phyloP scores from a whole-genome alignment of 2,113 vertebrate genomes.

The Platichthys flesus region DNA sequence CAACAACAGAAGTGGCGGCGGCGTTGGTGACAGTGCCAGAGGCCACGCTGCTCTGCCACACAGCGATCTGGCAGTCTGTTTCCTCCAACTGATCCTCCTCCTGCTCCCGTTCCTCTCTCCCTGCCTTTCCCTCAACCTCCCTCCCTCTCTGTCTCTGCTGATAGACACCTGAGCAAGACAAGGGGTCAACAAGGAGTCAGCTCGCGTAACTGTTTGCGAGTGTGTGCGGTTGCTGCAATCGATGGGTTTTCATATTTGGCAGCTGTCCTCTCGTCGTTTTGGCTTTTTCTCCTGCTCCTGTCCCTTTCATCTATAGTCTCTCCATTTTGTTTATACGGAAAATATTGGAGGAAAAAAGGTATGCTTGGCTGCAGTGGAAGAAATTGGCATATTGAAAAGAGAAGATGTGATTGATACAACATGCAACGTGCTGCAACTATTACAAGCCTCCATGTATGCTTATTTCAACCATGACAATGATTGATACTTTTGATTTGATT shows the following conservation, averaged over 20 bases:
- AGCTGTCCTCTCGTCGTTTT: slow-evolving; percentile 14
- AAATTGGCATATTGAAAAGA: not conserved
- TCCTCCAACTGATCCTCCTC: slow-evolving; percentile 21
- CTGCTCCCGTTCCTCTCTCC: not conserved
- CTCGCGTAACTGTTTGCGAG: not conserved
- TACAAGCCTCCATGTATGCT: no score
- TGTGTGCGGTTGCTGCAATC: slow-evolving; percentile 3
- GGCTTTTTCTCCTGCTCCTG: not conserved
- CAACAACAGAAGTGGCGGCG: slow-evolving; percentile 35
- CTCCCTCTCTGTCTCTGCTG: slow-evolving; percentile 52
- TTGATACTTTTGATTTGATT: no score
- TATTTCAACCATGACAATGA: no score
- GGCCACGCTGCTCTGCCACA: slow-evolving; percentile 62
- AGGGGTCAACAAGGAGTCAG: slow-evolving; percentile 46
- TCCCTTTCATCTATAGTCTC: not conserved
- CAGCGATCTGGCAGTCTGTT: slow-evolving; percentile 66
- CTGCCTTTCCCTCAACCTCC: not conserved
- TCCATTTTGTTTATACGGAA: not conserved
- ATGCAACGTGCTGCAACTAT: not conserved
- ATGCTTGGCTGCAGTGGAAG: not conserved
- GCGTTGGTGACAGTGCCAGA: slow-evolving; percentile 61
- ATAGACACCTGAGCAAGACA: slow-evolving; percentile 63
- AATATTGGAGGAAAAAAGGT: not conserved
- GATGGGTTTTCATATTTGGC: slow-evolving; percentile 27
- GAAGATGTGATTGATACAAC: not conserved